These are phyloP conservation scores for Monoplex corrugatus DNA, from an alignment of 2,888 invertebrate species.

Conservation along the genomic window DNA sequence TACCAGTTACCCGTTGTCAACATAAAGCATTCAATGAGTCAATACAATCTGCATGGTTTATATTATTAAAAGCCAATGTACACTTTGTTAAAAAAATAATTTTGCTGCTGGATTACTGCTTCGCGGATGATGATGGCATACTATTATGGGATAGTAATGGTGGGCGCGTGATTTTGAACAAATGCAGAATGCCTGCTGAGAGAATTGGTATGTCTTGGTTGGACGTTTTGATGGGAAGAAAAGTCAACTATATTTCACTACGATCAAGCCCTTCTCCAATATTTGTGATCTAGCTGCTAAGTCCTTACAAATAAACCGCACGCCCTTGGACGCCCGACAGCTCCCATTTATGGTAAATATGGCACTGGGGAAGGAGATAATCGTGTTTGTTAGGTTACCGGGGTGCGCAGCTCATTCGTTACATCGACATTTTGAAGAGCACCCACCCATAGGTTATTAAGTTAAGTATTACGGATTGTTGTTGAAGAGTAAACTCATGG, in stretches of 20 bases:
- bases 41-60: no score
- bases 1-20: no score
- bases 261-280: conserved; percentile 38
- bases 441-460: neutral
- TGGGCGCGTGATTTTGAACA: conserved; percentile 83
- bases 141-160: conserved; percentile 82
- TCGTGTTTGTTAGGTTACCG: conserved; percentile 53
- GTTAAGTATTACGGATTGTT: neutral
- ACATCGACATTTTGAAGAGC: neutral
- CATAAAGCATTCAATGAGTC: no score
- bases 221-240: conserved; percentile 42
- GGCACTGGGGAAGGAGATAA: conserved; percentile 55
- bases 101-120: conserved; percentile 42
- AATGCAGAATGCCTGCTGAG: conserved; percentile 76
- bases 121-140: conserved; percentile 60
- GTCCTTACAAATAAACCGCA: conserved; percentile 43
- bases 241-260: conserved; percentile 21
- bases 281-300: conserved; percentile 29
- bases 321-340: conserved; percentile 51
- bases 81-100: neutral
- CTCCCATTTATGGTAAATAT: conserved; percentile 59
- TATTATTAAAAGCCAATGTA: no score
- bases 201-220: conserved; percentile 58
- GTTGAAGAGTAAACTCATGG: neutral
- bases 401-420: conserved; percentile 54